A percentile compares a stretch with the other conserved stretches of the same genome.
phyloP scores from a whole-genome alignment of 2,113 vertebrate genomes.

The Ammospiza nelsoni region DNA sequence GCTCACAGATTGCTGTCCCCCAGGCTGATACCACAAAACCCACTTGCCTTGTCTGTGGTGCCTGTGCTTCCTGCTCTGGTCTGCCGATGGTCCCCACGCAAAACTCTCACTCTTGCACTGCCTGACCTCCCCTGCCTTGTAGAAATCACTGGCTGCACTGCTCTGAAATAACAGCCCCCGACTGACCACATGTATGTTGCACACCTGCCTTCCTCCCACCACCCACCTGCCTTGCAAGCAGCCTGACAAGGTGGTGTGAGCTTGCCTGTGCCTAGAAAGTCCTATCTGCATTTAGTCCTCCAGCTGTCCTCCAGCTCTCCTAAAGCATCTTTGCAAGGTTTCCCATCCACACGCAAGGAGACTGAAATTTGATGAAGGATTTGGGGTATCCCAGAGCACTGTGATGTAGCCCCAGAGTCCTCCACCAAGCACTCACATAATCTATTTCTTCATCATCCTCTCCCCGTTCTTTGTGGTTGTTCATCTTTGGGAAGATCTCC shows the following conservation, averaged over 20 bases:
- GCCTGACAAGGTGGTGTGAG: background rate
- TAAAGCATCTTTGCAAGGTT: background rate
- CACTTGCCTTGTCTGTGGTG: background rate
- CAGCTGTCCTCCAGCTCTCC: background rate
- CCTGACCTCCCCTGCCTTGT: slow-evolving; percentile 76
- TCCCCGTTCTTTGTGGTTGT: slow-evolving; percentile 79
- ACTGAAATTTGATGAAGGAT: background rate
- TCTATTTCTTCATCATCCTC: slow-evolving; percentile 92
- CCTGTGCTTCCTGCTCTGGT: background rate
- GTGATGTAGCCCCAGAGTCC: background rate
- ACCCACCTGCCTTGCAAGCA: background rate
- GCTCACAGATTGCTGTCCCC: background rate
- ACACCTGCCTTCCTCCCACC: background rate
- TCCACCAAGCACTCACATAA: slow-evolving; percentile 82
- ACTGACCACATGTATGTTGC: rapidly evolving
- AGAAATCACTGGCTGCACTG: background rate
- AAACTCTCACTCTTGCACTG: slow-evolving; percentile 71
- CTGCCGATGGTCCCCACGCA: background rate
- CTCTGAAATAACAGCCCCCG: background rate
- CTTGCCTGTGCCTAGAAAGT: background rate
- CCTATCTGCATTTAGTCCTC: background rate
- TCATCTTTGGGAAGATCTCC: slow-evolving; percentile 92
- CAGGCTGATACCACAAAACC: background rate
- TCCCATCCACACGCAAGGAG: background rate
- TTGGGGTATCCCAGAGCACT: background rate